phyloP scores from a whole-genome alignment of 2,113 vertebrate genomes.

The Mesoclemmys tuberculata region DNA sequence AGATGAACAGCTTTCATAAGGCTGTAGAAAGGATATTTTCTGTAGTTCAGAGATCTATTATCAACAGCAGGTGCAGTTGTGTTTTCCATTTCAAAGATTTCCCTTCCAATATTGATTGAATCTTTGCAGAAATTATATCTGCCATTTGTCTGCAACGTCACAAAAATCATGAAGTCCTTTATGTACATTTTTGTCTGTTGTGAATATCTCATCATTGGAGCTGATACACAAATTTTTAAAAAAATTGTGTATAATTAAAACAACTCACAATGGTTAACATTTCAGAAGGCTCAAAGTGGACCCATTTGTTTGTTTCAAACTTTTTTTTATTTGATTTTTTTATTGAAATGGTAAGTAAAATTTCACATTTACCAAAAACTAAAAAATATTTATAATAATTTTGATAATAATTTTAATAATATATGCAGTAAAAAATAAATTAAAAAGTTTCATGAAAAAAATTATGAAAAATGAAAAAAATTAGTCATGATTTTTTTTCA shows the following conservation, averaged over 20 bases:
- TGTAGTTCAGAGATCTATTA: not conserved
- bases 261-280: rapidly evolving
- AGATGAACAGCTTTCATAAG: not conserved
- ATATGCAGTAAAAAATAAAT: not conserved
- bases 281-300: not conserved
- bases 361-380: not conserved
- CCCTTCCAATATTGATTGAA: not conserved
- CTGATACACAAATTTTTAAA: not conserved
- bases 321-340: not conserved
- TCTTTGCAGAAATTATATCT: not conserved
- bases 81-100: not conserved
- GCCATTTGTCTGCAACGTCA: not conserved
- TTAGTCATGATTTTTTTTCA: not conserved
- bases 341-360: not conserved
- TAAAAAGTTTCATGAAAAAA: too few species aligned
- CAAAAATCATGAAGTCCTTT: not conserved
- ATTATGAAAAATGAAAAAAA: not conserved
- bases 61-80: not conserved
- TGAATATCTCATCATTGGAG: not conserved
- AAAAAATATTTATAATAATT: not conserved
- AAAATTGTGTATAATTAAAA: not conserved
- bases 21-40: not conserved
- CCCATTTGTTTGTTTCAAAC: rapidly evolving
- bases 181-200: not conserved
- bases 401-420: not conserved